A percentile compares a stretch with the other conserved stretches of the same genome.
phyloP scores from a whole-genome alignment of 2,113 vertebrate species.

The Calypte anna region DNA sequence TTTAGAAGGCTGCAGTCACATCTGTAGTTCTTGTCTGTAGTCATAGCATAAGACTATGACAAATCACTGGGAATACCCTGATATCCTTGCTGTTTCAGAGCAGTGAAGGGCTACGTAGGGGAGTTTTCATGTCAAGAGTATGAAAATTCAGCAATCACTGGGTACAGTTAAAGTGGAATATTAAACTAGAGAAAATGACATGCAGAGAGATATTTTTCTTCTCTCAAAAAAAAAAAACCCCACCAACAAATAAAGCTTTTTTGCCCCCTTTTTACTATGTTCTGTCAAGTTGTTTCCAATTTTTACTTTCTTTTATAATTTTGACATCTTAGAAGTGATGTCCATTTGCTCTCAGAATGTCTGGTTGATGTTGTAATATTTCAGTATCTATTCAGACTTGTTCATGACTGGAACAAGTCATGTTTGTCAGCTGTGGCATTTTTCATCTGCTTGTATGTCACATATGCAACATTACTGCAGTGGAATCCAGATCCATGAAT shows the following conservation, averaged over 20 bases:
- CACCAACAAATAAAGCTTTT: background rate
- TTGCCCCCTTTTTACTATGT: fast-evolving
- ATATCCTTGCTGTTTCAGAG: background rate
- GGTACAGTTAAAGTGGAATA: background rate
- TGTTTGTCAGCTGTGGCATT: background rate
- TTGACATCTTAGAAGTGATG: background rate
- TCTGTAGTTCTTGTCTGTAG: background rate
- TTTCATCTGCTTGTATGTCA: background rate
- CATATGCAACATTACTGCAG: too few relatives aligned
- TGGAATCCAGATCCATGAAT: too few relatives aligned
- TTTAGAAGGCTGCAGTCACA: background rate
- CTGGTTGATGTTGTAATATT: background rate
- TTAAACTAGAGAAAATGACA: background rate
- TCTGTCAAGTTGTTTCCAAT: background rate
- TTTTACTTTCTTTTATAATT: background rate
- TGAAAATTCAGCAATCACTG: background rate
- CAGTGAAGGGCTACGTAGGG: background rate
- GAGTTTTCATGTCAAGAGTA: background rate
- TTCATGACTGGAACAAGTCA: background rate
- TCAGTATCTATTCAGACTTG: background rate
- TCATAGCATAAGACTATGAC: background rate
- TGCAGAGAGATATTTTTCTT: background rate
- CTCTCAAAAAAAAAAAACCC: background rate
- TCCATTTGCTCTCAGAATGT: background rate
- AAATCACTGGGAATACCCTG: background rate